These are phyloP conservation scores for Drosophila kohkoa DNA, from an alignment of 1,140 invertebrate species.

Conservation along the genomic window DNA sequence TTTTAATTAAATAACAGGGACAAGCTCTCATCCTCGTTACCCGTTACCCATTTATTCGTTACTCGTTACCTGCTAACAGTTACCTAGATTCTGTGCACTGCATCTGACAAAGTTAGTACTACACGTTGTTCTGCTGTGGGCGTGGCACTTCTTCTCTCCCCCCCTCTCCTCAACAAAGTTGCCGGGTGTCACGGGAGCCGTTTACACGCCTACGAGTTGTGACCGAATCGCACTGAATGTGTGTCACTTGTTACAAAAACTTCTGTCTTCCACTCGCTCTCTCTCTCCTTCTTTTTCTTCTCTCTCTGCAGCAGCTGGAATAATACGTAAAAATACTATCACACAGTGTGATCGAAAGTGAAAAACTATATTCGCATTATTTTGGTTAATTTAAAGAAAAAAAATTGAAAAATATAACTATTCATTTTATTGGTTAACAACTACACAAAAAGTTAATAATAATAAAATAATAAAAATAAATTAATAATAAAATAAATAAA, in stretches of 20 bases:
- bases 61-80: background rate
- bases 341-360: background rate
- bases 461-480: too few relatives aligned
- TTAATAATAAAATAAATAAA: too few relatives aligned
- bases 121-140: constrained; percentile 25
- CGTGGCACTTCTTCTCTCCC: constrained; percentile 31
- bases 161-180: constrained; percentile 41
- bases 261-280: background rate
- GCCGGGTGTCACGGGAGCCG: constrained; percentile 54
- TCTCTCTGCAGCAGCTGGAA: background rate
- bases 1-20: constrained; percentile 78
- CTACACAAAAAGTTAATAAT: too few relatives aligned
- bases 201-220: constrained; percentile 54
- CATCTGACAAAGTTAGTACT: constrained; percentile 18
- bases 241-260: constrained; percentile 57
- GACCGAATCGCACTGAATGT: constrained; percentile 47
- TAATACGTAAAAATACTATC: background rate
- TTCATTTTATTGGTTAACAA: too few relatives aligned
- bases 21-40: constrained; percentile 6
- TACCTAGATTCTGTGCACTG: background rate
- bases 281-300: background rate
- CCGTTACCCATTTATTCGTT: background rate
- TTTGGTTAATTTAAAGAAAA: too few relatives aligned
- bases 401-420: too few relatives aligned
- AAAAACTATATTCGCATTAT: background rate